Conservation (phyloP, 2,797 vertebrate genomes). For the Rhinatrema bivittatum region DNA sequence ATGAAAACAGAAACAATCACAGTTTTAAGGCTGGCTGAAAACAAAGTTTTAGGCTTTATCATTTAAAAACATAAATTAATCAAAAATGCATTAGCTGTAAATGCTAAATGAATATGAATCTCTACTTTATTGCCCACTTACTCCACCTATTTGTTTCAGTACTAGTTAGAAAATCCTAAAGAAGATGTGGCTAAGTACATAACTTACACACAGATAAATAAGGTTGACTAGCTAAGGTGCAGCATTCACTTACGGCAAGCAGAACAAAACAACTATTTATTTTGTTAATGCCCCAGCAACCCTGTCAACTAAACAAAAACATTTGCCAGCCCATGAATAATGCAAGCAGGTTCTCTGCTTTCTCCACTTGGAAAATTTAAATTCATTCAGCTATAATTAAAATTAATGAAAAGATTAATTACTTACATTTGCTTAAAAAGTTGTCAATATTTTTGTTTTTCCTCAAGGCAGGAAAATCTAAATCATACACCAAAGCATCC, state of each 20-base stretch:
- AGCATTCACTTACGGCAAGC: conserved; percentile 6
- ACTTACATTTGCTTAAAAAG: conserved; percentile 99
- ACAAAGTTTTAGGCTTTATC: no score
- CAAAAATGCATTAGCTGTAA: conserved; percentile 8
- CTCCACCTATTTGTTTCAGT: conserved; percentile 11
- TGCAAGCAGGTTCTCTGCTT: neutral
- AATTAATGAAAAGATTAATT: no score
- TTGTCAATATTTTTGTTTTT: conserved; percentile 99
- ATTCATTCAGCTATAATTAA: neutral
- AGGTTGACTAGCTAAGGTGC: neutral
- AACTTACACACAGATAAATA: neutral
- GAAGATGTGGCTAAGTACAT: conserved; percentile 12
- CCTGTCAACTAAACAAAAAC: rapidly evolving
- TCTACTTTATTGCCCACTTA: conserved; percentile 7
- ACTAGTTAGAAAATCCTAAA: conserved; percentile 16
- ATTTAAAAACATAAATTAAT: no score
- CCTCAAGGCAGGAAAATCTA: conserved; percentile 97
- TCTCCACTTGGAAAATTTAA: neutral
- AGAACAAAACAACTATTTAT: conserved; percentile 8
- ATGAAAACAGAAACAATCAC: no score
- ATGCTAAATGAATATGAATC: conserved; percentile 18
- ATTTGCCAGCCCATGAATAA: neutral
- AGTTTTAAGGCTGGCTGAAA: no score
- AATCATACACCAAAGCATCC: conserved; percentile 95
- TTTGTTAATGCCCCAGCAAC: neutral